These are phyloP conservation scores for Nasonovia ribisnigri DNA, from an alignment of 2,888 invertebrate genomes.

Conservation along the genomic window DNA sequence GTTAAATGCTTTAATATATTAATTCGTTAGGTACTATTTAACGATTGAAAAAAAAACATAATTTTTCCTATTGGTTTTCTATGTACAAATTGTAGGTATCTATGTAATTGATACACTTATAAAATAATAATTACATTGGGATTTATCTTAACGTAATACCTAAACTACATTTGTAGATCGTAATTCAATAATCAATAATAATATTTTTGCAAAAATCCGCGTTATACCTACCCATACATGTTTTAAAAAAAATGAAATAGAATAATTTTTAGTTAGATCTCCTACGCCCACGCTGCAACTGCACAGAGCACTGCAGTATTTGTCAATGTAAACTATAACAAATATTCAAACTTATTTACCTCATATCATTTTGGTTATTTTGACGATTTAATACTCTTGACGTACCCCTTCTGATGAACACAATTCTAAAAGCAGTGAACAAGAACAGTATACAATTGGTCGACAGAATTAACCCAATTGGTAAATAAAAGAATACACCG, in stretches of 20 bases:
- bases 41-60: background rate
- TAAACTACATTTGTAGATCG: no score
- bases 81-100: background rate
- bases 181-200: background rate
- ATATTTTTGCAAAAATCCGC: background rate
- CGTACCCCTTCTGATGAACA: constrained; percentile 69
- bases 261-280: background rate
- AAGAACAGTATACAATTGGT: constrained; percentile 68
- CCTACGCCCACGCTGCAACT: background rate
- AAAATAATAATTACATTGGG: background rate
- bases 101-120: background rate
- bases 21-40: background rate
- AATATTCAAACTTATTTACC: background rate
- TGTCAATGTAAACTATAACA: background rate
- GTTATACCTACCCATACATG: background rate
- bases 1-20: background rate
- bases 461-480: constrained; percentile 68
- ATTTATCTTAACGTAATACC: background rate
- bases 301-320: background rate
- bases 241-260: background rate
- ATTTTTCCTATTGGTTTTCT: background rate
- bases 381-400: constrained; percentile 66
- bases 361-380: constrained; percentile 65
- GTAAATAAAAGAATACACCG: constrained; percentile 69
- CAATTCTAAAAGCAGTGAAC: constrained; percentile 69